Evolutionary conservation across 2,797 vertebrate species (phyloP), one percentile per base, ranked within the genome.

Genomic region (Anguilla marmorata): DNA sequence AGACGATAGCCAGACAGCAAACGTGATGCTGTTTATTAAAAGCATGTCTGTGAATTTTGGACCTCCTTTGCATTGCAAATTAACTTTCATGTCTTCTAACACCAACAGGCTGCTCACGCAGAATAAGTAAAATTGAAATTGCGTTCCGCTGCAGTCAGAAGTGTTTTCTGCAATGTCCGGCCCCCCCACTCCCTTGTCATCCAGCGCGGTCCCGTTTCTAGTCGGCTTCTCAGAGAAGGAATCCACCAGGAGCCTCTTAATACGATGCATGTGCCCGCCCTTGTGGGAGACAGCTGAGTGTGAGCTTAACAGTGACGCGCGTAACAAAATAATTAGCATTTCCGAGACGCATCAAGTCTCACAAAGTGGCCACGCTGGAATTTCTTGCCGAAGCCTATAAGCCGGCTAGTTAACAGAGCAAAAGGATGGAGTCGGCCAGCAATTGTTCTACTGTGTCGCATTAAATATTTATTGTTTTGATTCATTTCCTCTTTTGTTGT

Each of bases 401-500:
- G 33, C 74, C 21, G 33, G 41, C 41, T 82, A 3, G 79, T n/a
- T 48, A 82, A 82, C 9, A 2, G 21, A 50, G 41, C 79, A 82
- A 21, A 21, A 82, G 27, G 27, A 2, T n/a, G 41, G 19, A 82
- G 24, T 12, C 5, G 5, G 7, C 2, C 5, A 6, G 41, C 45
- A 30, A 3, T 48, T 3, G 1, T 7, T 48, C 9, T 16, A 8
- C 11, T 1, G 79, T 82, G 5, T 37, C 74, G 16, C 74, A 79
- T 79, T 37, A 79, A 79, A 79, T 82, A 82, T 82, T 82, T 50
- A 48, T 48, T 16, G 7, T 82, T 48, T 82, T 24, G 33, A 79
- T 79, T 37, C 74, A 79, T 79, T 79, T n/a, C 19, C 24, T 82
- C n/a, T 74, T 82, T 82, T 48, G 21, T 8, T 82, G 41, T 82